phyloP scores from a whole-genome alignment of 2,888 invertebrate species.

The Xestia ashworthii region DNA sequence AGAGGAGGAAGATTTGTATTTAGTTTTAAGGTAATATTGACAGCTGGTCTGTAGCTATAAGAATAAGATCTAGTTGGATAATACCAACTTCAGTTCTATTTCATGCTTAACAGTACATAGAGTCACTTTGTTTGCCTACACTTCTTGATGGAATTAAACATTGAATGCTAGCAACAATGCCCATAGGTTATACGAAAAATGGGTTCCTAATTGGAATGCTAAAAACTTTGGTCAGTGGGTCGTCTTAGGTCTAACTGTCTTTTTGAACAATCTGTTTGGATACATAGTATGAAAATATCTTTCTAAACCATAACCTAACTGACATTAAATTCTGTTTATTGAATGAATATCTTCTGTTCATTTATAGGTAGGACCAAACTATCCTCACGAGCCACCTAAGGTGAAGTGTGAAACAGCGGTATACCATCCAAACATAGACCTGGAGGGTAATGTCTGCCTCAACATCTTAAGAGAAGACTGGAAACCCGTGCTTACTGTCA shows the following conservation, averaged over 20 bases:
- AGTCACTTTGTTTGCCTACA: background rate
- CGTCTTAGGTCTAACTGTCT: too few relatives aligned
- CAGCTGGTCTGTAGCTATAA: conserved; percentile 18
- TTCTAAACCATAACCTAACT: background rate
- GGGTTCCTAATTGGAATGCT: background rate
- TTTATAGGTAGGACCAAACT: conserved; percentile 96
- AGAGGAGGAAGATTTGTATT: conserved; percentile 98
- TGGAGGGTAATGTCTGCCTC: conserved; percentile 99
- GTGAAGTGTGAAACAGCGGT: conserved; percentile 99
- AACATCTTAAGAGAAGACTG: conserved; percentile 99
- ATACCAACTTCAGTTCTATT: background rate
- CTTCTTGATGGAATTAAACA: background rate
- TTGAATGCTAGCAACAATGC: background rate
- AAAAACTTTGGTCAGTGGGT: too few relatives aligned
- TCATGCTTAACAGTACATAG: background rate
- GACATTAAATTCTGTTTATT: background rate
- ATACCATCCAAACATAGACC: conserved; percentile 99
- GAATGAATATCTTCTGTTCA: background rate
- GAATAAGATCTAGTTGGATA: conserved; percentile 6
- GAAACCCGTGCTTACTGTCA: conserved; percentile 99
- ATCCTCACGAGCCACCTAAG: conserved; percentile 99
- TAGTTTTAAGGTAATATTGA: conserved; percentile 94
- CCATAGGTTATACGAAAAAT: background rate
- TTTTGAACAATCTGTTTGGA: background rate
- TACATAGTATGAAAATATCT: background rate